phyloP scores from a whole-genome alignment of 2,797 vertebrate genomes.

The Muraenolepis orangiensis region DNA sequence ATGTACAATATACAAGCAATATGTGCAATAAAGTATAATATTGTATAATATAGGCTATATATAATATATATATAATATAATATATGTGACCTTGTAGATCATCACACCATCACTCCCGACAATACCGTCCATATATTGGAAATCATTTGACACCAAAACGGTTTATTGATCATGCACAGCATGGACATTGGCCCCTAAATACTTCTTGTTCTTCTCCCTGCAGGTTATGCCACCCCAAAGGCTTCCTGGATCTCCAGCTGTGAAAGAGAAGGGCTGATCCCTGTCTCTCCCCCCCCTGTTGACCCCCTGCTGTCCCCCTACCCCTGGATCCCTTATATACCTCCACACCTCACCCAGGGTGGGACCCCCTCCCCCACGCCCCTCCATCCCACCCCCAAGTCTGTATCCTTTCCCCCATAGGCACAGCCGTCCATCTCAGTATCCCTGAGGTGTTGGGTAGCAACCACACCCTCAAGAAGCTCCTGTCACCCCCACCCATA shows the following conservation, averaged over 20 bases:
- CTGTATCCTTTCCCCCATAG: background rate
- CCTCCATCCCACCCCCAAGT: background rate
- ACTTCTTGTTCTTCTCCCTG: slow-evolving; percentile 3
- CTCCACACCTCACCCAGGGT: background rate
- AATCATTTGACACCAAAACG: too few relatives aligned
- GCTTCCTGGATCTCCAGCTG: slow-evolving; percentile 71
- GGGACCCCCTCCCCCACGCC: background rate
- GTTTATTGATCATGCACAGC: too few relatives aligned
- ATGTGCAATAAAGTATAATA: too few relatives aligned
- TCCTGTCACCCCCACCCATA: background rate
- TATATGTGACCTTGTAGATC: too few relatives aligned
- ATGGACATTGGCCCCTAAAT: too few relatives aligned
- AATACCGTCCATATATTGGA: too few relatives aligned
- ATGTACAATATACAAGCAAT: too few relatives aligned
- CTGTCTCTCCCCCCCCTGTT: slow-evolving; percentile 32
- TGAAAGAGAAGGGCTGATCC: slow-evolving; percentile 82
- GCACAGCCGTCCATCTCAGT: background rate
- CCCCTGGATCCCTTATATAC: slow-evolving; percentile 3
- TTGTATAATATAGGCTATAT: too few relatives aligned
- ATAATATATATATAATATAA: too few relatives aligned
- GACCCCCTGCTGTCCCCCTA: background rate
- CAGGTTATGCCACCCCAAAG: slow-evolving; percentile 80
- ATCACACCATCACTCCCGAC: too few relatives aligned
- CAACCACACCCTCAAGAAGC: background rate
- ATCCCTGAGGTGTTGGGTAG: background rate